Conservation (phyloP, 2,797 vertebrate species). For the Gymnopithys bicolor region DNA sequence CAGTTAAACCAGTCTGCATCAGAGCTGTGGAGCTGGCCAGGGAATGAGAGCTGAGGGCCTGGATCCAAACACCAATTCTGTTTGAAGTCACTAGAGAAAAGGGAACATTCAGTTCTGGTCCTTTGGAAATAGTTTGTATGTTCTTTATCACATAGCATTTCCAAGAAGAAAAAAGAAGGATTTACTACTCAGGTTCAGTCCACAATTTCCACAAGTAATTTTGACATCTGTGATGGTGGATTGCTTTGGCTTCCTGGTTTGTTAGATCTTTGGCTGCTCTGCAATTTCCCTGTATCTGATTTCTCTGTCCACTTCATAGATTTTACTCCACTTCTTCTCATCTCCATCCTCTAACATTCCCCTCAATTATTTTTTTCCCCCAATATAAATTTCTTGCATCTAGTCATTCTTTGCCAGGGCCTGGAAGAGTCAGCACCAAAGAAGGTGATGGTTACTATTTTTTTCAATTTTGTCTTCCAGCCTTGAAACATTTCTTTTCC, state of each 20-base stretch:
- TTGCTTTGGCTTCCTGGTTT: not conserved
- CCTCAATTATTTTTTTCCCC: not conserved
- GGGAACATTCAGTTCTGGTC: not conserved
- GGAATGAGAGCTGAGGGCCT: not conserved
- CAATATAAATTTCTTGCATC: not conserved
- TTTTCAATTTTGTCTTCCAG: not conserved
- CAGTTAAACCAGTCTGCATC: not conserved
- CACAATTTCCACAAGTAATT: not conserved
- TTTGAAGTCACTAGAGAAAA: not conserved
- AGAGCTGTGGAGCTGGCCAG: not conserved
- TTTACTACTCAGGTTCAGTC: not conserved
- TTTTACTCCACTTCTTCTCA: not conserved
- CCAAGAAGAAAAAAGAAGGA: not conserved
- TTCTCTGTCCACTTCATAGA: not conserved
- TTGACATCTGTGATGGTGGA: not conserved
- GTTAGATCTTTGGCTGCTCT: not conserved
- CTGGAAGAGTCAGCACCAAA: not conserved
- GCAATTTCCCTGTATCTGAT: not conserved
- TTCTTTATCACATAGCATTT: not conserved
- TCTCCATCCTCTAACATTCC: not conserved
- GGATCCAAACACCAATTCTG: not conserved
- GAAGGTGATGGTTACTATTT: not conserved
- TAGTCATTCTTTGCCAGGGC: not conserved
- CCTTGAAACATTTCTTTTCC: not conserved
- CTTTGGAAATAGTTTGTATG: not conserved